Conservation (phyloP, 2,888 invertebrate species). For the Acleris laterana region DNA sequence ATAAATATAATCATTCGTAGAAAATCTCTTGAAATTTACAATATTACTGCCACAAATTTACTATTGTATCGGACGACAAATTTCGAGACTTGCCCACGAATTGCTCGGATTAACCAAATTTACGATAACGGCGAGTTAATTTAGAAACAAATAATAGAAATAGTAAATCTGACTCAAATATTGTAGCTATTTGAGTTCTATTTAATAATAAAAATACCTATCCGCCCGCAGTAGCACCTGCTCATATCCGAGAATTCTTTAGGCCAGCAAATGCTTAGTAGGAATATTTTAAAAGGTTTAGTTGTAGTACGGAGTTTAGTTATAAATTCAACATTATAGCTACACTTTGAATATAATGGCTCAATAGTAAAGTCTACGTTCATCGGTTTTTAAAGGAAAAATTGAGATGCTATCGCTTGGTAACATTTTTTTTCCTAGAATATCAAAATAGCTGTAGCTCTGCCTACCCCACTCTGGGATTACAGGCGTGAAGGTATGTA, state of each 20-base stretch:
- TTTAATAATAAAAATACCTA: slow-evolving; percentile 32
- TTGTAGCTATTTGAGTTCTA: slow-evolving; percentile 29
- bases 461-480: too few relatives aligned
- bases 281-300: too few relatives aligned
- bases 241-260: not conserved
- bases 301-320: too few relatives aligned
- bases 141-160: slow-evolving; percentile 34
- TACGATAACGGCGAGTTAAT: slow-evolving; percentile 26
- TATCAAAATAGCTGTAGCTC: too few relatives aligned
- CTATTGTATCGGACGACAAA: slow-evolving; percentile 8
- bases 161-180: slow-evolving; percentile 20
- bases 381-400: too few relatives aligned
- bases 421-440: too few relatives aligned
- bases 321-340: too few relatives aligned
- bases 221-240: slow-evolving; percentile 4
- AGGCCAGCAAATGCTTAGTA: not conserved
- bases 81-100: slow-evolving; percentile 4
- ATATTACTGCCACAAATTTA: slow-evolving; percentile 13
- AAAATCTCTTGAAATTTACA: slow-evolving; percentile 21
- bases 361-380: too few relatives aligned
- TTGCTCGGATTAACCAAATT: slow-evolving; percentile 11
- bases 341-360: too few relatives aligned
- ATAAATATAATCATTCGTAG: slow-evolving; percentile 14
- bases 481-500: too few relatives aligned
- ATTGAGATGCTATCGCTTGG: too few relatives aligned